phyloP scores from a whole-genome alignment of 2,113 vertebrate species.

The Siphamia tubifer region DNA sequence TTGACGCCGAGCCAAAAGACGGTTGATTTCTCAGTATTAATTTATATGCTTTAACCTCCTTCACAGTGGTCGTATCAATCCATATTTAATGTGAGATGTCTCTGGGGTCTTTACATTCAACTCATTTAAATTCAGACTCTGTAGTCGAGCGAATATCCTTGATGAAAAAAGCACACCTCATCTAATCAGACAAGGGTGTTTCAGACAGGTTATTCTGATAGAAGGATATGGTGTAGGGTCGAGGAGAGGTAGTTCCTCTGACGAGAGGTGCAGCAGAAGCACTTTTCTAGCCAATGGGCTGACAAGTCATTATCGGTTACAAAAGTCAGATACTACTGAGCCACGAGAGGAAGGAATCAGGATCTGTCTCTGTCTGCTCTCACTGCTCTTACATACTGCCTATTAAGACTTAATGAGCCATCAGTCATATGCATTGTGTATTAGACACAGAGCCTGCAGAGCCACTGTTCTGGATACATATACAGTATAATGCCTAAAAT shows the following conservation, averaged over 20 bases:
- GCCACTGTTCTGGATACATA: neutral
- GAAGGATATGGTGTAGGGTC: neutral
- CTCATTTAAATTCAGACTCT: conserved; percentile 5
- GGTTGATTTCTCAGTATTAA: no score
- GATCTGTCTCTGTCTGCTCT: conserved; percentile 5
- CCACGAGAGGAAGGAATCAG: conserved; percentile 16
- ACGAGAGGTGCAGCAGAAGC: neutral
- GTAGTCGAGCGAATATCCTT: neutral
- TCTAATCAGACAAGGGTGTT: neutral
- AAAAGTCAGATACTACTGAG: neutral
- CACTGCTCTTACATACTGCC: conserved; percentile 21
- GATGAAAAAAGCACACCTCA: neutral
- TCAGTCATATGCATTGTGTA: conserved; percentile 23
- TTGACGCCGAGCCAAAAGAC: no score
- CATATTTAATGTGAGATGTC: neutral
- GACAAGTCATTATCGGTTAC: conserved; percentile 22
- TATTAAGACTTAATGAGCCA: conserved; percentile 25
- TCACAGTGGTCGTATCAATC: neutral
- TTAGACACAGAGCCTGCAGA: neutral
- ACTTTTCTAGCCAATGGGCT: conserved; percentile 23
- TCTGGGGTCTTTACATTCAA: neutral
- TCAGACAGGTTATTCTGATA: neutral
- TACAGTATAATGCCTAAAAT: neutral
- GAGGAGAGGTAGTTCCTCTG: conserved; percentile 4
- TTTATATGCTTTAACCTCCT: no score